Evolutionary conservation across 1,140 invertebrate genomes (phyloP).

Genomic region (Steinernema feltiae): DNA sequence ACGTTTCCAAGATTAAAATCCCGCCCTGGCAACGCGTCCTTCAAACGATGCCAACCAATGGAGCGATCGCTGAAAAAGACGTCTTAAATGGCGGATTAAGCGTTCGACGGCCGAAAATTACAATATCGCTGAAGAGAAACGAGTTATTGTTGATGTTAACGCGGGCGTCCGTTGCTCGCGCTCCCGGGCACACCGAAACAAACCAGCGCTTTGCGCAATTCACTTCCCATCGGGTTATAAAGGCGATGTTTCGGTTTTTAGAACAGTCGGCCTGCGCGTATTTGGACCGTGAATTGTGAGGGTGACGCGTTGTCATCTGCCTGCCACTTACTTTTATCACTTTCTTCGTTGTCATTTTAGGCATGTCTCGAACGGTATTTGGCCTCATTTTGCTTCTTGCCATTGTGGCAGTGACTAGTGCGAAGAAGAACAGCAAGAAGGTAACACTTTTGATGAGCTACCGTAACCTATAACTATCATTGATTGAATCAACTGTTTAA

Average conservation of each 20-base stretch:
- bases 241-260: not conserved
- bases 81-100: not conserved
- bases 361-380: not conserved
- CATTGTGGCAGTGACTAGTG: not conserved
- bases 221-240: conserved; percentile 1
- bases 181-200: not conserved
- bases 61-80: not conserved
- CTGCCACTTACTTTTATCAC: not conserved
- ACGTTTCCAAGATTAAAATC: too few relatives aligned
- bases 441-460: not conserved
- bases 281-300: not conserved
- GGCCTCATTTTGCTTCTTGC: not conserved
- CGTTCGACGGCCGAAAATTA: not conserved
- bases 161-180: not conserved
- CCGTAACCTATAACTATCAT: too few relatives aligned
- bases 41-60: not conserved
- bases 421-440: not conserved
- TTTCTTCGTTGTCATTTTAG: not conserved
- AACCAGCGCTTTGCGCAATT: not conserved
- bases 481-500: too few relatives aligned
- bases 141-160: not conserved
- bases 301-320: not conserved
- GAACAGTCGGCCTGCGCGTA: not conserved
- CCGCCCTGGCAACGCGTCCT: not conserved
- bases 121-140: not conserved